Percentiles rank a stretch among this genome's conserved stretches.
phyloP scores from a whole-genome alignment of 2,113 vertebrate species.

The Callaeas wilsoni region DNA sequence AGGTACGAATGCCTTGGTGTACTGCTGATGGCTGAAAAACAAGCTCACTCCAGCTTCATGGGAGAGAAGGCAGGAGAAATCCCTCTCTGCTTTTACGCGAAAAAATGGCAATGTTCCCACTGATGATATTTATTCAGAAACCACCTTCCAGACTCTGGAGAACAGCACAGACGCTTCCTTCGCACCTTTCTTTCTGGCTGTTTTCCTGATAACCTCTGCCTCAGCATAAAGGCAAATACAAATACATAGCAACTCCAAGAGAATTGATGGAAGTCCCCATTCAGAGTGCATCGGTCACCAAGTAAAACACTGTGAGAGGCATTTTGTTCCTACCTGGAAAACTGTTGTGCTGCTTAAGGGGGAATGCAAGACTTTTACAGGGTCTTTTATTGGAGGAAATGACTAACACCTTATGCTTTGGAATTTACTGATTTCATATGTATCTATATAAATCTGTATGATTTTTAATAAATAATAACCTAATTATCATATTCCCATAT shows the following conservation, averaged over 20 bases:
- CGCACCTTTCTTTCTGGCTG: background rate
- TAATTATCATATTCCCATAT: background rate
- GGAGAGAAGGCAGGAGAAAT: background rate
- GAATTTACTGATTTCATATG: background rate
- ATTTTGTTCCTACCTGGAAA: background rate
- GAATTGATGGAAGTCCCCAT: background rate
- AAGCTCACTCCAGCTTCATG: background rate
- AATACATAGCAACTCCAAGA: background rate
- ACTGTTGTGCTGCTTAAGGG: background rate
- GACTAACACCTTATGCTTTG: background rate
- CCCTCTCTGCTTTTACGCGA: background rate
- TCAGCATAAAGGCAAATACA: background rate
- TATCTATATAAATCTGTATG: background rate
- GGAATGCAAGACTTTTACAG: background rate
- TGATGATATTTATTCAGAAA: background rate
- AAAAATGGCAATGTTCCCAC: background rate
- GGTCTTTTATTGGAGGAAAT: background rate
- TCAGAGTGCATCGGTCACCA: fast-evolving
- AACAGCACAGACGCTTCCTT: background rate
- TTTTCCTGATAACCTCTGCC: background rate
- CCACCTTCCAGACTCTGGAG: background rate
- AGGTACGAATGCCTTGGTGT: fast-evolving
- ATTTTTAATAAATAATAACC: background rate
- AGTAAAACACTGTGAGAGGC: background rate
- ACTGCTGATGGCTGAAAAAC: background rate